A percentile compares a stretch with the other conserved stretches of the same genome.
phyloP scores from a whole-genome alignment of 2,888 invertebrate species.

The Drosophila limbata region DNA sequence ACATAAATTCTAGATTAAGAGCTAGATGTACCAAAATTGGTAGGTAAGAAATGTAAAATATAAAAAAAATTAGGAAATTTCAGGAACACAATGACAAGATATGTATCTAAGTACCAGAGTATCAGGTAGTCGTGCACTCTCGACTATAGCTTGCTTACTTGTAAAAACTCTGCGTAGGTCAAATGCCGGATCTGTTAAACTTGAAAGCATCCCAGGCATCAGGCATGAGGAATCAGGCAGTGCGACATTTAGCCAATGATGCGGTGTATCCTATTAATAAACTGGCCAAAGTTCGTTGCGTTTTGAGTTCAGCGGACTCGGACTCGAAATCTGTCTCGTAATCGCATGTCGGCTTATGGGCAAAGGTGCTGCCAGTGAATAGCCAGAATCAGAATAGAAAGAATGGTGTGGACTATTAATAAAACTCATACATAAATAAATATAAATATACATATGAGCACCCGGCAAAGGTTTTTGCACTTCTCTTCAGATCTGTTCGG shows the following conservation, averaged over 20 bases:
- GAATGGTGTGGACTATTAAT: conserved; percentile 42
- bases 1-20: too few species aligned
- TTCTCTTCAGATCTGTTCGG: conserved; percentile 33
- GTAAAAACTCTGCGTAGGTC: conserved; percentile 28
- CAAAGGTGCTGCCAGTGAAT: conserved; percentile 8
- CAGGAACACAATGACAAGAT: too few species aligned
- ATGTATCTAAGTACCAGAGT: not conserved
- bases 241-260: conserved; percentile 44
- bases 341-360: conserved; percentile 29
- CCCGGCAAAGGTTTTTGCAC: conserved; percentile 78
- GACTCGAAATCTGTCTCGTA: not conserved
- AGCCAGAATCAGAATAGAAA: conserved; percentile 1
- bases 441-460: conserved; percentile 16
- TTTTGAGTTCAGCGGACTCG: conserved; percentile 52
- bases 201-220: conserved; percentile 49
- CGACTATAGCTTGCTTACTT: not conserved
- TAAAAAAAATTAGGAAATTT: too few species aligned
- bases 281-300: conserved; percentile 45
- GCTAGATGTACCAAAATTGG: too few species aligned
- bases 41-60: too few species aligned
- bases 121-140: not conserved
- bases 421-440: conserved; percentile 43
- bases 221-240: conserved; percentile 10
- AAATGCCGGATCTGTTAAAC: conserved; percentile 64
- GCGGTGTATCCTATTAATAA: conserved; percentile 47